These are phyloP conservation scores for Cetoscarus ocellatus DNA, from an alignment of 2,797 vertebrate species.

Conservation along the genomic window DNA sequence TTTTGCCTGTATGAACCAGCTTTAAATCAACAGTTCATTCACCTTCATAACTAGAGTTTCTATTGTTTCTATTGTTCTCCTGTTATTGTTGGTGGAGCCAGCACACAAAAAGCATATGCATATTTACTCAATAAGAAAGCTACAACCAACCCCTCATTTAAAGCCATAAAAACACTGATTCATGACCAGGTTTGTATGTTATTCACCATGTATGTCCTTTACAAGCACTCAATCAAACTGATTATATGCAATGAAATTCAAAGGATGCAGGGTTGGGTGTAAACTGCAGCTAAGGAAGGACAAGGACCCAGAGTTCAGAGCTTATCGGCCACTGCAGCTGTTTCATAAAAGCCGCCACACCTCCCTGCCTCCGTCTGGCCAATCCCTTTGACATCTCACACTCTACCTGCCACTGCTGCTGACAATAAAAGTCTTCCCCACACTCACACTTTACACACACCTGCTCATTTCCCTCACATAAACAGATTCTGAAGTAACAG, in stretches of 20 bases:
- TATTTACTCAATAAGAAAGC: too few species aligned
- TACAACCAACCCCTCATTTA: too few species aligned
- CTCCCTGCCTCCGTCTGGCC: conserved; percentile 38
- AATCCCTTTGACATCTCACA: conserved; percentile 24
- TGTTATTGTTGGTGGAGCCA: too few species aligned
- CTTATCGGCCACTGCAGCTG: conserved; percentile 53
- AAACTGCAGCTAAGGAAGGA: conserved; percentile 21
- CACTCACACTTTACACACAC: conserved; percentile 25
- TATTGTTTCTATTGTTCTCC: too few species aligned
- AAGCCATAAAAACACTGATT: too few species aligned
- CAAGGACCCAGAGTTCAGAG: conserved; percentile 10
- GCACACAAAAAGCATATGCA: too few species aligned
- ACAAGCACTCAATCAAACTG: neutral
- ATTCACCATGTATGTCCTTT: conserved; percentile 7
- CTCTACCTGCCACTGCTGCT: conserved; percentile 49
- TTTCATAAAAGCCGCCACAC: conserved; percentile 42
- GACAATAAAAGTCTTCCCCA: conserved; percentile 30
- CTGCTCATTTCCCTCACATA: conserved; percentile 20
- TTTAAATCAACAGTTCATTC: too few species aligned
- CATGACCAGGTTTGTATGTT: neutral
- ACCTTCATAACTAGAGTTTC: too few species aligned
- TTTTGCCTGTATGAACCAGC: too few species aligned
- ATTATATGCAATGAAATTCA: neutral
- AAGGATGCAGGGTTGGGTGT: neutral
- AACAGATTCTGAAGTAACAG: conserved; percentile 28